Evolutionary conservation across 2,888 invertebrate species (phyloP), one percentile per base, ranked within the genome.

Genomic region (Xanthorhoe designata): DNA sequence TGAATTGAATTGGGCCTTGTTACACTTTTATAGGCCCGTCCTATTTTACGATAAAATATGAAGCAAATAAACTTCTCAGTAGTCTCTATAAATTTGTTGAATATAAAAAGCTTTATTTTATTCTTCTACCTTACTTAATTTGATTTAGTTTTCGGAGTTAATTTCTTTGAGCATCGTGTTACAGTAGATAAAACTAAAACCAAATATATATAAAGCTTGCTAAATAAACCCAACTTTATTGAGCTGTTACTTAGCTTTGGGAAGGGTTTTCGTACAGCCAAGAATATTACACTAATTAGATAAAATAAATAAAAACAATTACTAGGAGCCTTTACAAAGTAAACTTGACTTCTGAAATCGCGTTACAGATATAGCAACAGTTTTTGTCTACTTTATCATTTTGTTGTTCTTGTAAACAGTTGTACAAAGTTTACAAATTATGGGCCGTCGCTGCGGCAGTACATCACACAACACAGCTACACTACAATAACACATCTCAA

Each of bases 1-100:
- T 60, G 80, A 86, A 85, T 81, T 64, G 75, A 80, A 83, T 78
- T 77, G 75, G 72, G 70, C 63, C 67, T 75, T 66, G 68, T 63
- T 75, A 71, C 70, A 73, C 52, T 70, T 64, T 71, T 70, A 72
- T 68, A 70, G 66, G 42, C 69, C 57, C 70, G 68, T 74, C 45
- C 59, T 72, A 69, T 70, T 75, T 79, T 74, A 69, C 69, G 65
- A 67, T 71, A 68, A 74, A 72, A 72, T 75, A 74, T 71, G 74
- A 62, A 63, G 53, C 42, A 50, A 73, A 74, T 78, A 77, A 68
- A 61, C 68, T 75, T 71, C 10, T 42, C 58, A 15, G 57, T 62
- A 58, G 50, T 54, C 53, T 50, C 18, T 58, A 54, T 56, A 51
- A 54, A 55, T 55, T 60, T 60, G 38, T 10, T 10, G 54, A 63